phyloP scores from a whole-genome alignment of 1,140 invertebrate genomes.

The Drosophila carrolli region DNA sequence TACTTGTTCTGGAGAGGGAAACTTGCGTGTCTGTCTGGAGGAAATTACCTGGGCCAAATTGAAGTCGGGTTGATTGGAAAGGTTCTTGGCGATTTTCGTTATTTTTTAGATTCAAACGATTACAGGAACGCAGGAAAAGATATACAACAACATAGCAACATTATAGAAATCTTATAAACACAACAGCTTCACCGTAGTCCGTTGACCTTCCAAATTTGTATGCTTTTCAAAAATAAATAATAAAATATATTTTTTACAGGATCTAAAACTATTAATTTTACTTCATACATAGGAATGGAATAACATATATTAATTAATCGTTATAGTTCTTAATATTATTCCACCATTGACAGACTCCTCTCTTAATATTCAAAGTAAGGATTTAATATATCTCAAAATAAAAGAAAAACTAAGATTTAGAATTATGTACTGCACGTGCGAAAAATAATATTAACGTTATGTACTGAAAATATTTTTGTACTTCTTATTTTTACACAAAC shows the following conservation, averaged over 20 bases:
- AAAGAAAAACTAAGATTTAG: too few species aligned
- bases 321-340: too few species aligned
- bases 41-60: slow-evolving; percentile 26
- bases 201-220: too few species aligned
- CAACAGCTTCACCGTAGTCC: background rate
- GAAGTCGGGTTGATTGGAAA: slow-evolving; percentile 21
- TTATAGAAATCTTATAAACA: background rate
- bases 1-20: background rate
- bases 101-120: background rate
- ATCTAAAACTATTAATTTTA: too few species aligned
- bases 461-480: slow-evolving; percentile 1
- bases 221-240: too few species aligned
- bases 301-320: too few species aligned
- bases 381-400: too few species aligned
- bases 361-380: too few species aligned
- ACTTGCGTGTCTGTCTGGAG: slow-evolving; percentile 32
- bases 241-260: too few species aligned
- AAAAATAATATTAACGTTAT: slow-evolving; percentile 30
- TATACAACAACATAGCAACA: background rate
- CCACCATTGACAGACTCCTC: too few species aligned
- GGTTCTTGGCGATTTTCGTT: background rate
- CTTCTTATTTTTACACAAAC: slow-evolving; percentile 26
- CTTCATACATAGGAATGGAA: too few species aligned
- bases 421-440: too few species aligned
- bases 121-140: background rate